Evolutionary conservation across 2,888 invertebrate genomes (phyloP).

Genomic region (Temnothorax unifasciatus): DNA sequence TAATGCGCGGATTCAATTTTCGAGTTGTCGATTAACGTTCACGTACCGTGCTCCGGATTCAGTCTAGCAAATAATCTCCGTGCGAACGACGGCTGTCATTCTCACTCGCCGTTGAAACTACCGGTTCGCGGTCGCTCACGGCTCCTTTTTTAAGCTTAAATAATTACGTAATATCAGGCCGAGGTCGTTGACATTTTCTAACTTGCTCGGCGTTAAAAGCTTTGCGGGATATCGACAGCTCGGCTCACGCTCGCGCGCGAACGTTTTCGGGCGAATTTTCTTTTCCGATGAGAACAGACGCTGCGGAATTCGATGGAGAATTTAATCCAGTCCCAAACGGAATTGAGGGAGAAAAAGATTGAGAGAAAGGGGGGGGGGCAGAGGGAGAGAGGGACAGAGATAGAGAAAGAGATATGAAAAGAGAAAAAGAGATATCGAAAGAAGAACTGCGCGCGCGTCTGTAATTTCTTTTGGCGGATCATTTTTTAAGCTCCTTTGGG

Average conservation of each 20-base stretch:
- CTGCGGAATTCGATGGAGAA: constrained; percentile 65
- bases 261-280: constrained; percentile 38
- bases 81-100: constrained; percentile 48
- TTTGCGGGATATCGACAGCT: constrained; percentile 48
- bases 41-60: neutral
- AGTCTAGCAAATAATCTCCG: constrained; percentile 13
- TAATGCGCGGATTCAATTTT: constrained; percentile 42
- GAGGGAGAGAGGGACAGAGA: neutral
- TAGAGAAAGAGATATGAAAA: neutral
- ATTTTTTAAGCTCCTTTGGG: constrained; percentile 75
- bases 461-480: constrained; percentile 70
- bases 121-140: neutral
- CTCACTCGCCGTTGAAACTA: constrained; percentile 15
- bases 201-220: constrained; percentile 24
- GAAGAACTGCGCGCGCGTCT: constrained; percentile 46
- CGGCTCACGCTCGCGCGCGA: constrained; percentile 2
- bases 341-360: constrained; percentile 54
- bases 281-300: constrained; percentile 59
- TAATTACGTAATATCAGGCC: constrained; percentile 40
- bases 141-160: constrained; percentile 7
- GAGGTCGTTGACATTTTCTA: constrained; percentile 27
- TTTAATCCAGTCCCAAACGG: constrained; percentile 63
- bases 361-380: neutral
- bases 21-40: constrained; percentile 21
- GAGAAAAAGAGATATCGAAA: neutral